These are phyloP conservation scores for honey bee (Apis mellifera) DNA, from an alignment of 1,140 invertebrate genomes.

Conservation along the genomic window DNA sequence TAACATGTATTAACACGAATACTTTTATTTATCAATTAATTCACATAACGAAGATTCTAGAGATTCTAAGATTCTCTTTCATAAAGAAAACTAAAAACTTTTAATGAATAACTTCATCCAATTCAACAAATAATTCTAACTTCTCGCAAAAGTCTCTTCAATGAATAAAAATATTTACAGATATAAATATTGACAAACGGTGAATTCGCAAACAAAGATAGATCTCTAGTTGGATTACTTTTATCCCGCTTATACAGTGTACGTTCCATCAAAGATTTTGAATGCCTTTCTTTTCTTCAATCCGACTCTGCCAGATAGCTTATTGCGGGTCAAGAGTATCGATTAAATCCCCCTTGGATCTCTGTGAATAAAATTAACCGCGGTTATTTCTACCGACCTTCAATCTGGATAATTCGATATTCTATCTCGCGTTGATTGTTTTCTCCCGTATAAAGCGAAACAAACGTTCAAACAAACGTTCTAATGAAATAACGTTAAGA, in stretches of 20 bases:
- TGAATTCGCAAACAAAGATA: not conserved
- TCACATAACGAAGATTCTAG: too few species aligned
- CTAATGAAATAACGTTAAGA: not conserved
- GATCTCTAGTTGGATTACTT: not conserved
- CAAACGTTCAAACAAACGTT: not conserved
- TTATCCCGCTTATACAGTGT: not conserved
- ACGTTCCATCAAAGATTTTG: not conserved
- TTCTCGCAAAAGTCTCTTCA: accelerated
- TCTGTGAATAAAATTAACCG: constrained; percentile 8
- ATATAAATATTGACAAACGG: not conserved
- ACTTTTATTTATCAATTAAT: too few species aligned
- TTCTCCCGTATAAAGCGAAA: not conserved
- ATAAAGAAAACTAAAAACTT: too few species aligned
- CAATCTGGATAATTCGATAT: not conserved
- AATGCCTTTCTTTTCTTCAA: not conserved
- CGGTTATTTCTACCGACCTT: constrained; percentile 15
- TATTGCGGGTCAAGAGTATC: constrained; percentile 9
- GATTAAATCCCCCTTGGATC: not conserved
- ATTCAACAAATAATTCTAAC: too few species aligned
- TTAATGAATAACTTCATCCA: too few species aligned
- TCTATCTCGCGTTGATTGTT: too few species aligned
- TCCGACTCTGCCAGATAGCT: too few species aligned
- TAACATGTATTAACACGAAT: too few species aligned
- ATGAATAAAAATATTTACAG: not conserved
- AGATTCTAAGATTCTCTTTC: too few species aligned